Evolutionary conservation across 2,113 vertebrate species (phyloP), one percentile per base, ranked within the genome.

Genomic region (Crotophaga sulcirostris): DNA sequence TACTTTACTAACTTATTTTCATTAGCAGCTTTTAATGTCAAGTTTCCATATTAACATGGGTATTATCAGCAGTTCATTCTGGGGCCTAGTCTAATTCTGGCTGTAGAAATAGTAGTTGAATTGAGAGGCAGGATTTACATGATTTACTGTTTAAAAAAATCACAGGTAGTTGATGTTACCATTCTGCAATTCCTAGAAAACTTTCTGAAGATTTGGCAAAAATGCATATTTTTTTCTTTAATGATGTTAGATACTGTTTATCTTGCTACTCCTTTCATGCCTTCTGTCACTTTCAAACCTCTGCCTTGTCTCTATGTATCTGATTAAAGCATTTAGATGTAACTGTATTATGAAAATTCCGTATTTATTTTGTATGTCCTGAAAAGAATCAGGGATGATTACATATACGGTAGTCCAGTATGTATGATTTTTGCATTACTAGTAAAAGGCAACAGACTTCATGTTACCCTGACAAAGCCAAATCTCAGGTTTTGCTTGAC

Each of bases 391-490:
- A 29, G 36, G 9, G 17, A 11, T 64, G 12, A 5, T 59, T 45
- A 26, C 31, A 55, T 34, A 23, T 40, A 11, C 8, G 69, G 7
- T 11, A 38, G 15, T 24, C 25, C 2, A 18, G 5, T 64, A 47
- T 0, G 0, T 16, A 19, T 14, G 12, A 38, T 47, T 73, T 89
- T 47, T 77, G 8, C 13, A 0, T 74, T 60, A 18, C 15, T 23
- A 33, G 16, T 60, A 18, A 56, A 77, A 78, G 49, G 8, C 42
- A 89, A 18, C 14, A 52, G 29, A 26, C 20, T 38, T 52, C 14
- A 1, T 44, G 38, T 42, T 86, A 44, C 88, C 26, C 13, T 64
- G 40, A 42, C 11, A 64, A 75, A 83, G 26, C 31, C 72, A 36
- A 85, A 38, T 75, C 34, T 79, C 67, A 26, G 16, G 5, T 73